These are phyloP conservation scores for Aurelia sp. DNA, from an alignment of 30 jellyfish, hydroid and myxozoan genomes.

Conservation along the genomic window DNA sequence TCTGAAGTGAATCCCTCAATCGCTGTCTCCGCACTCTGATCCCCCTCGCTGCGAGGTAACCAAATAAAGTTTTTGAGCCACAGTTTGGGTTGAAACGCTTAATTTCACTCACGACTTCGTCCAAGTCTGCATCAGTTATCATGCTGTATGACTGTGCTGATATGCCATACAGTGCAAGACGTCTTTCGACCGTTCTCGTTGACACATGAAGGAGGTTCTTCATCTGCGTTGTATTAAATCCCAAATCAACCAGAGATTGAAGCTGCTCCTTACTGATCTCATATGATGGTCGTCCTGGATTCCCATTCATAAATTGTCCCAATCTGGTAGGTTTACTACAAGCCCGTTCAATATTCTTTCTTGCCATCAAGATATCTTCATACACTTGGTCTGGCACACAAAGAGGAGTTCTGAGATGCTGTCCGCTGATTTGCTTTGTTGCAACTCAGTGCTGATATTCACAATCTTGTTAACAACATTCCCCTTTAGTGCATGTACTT, in stretches of 20 bases:
- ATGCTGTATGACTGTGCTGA: constrained; percentile 26
- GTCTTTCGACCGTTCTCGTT: constrained; percentile 43
- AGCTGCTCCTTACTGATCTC: constrained; percentile 30
- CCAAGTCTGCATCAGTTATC: constrained; percentile 32
- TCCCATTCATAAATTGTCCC: neutral
- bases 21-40: constrained; percentile 10
- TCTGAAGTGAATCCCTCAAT: neutral
- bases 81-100: constrained; percentile 29
- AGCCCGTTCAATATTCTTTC: neutral
- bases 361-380: neutral
- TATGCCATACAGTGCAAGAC: constrained; percentile 30
- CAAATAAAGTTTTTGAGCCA: constrained; percentile 35
- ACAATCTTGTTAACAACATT: no score
- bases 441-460: no score
- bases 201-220: constrained; percentile 19
- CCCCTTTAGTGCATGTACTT: no score
- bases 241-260: constrained; percentile 22
- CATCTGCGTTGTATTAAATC: constrained; percentile 32
- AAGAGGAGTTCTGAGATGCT: no score
- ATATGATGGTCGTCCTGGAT: constrained; percentile 40
- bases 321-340: neutral
- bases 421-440: no score
- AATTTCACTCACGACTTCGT: constrained; percentile 13
- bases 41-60: constrained; percentile 25
- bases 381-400: neutral